Base-by-base conservation (phyloP, 2,797 vertebrate genomes). In the Anomalospiza imberbis region DNA sequence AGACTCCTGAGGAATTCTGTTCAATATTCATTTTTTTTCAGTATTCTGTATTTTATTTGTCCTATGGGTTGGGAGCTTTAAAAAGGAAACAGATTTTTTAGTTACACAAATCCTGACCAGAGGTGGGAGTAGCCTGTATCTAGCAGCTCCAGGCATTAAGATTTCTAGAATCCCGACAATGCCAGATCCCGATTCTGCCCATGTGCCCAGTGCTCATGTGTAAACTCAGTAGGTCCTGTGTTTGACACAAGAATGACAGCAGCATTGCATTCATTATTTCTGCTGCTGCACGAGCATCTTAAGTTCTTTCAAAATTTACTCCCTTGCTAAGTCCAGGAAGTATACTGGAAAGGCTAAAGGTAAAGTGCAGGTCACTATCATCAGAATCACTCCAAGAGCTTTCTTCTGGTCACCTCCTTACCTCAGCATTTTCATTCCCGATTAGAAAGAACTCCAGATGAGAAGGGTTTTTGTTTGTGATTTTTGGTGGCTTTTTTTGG, bases 211-310 rank as follows among this genome's bases (percentile, higher is more conserved):
- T 13, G 31, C 10, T 10, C 1, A 12, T 67, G 18, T 36, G 13
- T 36, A 61, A 53, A 65, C 10, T 50, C 29, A 57, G 26, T 4
- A 34, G 34, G 29, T 61, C 48, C 26, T 54, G 24, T 65, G 29
- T 5, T 68, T 85, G 29, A 20, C 40, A 48, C 5, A 76, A n/a
- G 29, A 38, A 15, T 65, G 12, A 38, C n/a, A 62, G 12, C 25
- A 70, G 44, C 21, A 55, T 36, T 55, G 17, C 13, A 31, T 72
- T 17, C 15, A 21, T 62, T 65, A 67, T 73, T 91, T 92, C 50
- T 86, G 36, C 53, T 61, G n/a, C 29, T 84, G 20, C 8, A 53
- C 0, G 0, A 48, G 11, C 3, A 25, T 40, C 31, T 1, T 17
- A 40, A 8, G 2, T 65, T n/a, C 31, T 68, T 87, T 78, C 17